Evolutionary conservation across 1,140 invertebrate species (phyloP), one percentile per base, ranked within the genome.

Genomic region (Drosophila grimshawi): DNA sequence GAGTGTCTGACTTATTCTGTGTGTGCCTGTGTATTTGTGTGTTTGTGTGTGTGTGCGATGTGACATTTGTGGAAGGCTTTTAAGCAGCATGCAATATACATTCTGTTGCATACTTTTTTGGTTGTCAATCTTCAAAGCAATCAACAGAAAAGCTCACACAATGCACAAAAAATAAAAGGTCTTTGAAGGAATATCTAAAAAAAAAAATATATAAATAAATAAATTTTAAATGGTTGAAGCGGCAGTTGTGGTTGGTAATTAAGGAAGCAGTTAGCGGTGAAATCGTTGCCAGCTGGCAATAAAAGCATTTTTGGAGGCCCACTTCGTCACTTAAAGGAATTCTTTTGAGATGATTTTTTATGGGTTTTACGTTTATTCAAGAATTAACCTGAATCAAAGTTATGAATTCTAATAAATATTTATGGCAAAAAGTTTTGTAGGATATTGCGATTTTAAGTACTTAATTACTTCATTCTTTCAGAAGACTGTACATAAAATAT

Each of bases 41-140:
- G 66, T 79, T 52, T 63, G 59, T 61, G 48, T 51, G 65, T 78
- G 57, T 66, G 63, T 69, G 72, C 63, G 68, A 43, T 81, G 51
- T 67, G 52, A 49, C 37, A 33, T 49, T 8, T 66, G 48, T 62
- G 49, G 75, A 66, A 52, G 82, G 76, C 80, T 89, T 83, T 86
- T 74, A 76, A 76, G 74, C 63, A 66, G 77, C 45, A 37, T 66
- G 69, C 37, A 61, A 69, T 74, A 67, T 69, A 66, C 63, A 73
- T 67, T 73, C 60, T 70, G 55, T 69, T 64, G 74, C 78, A 64
- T 77, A 67, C 48, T 80, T 69, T 60, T 70, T 72, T 48, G 71
- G 35, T 10, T 52, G 60, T 67, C 48, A 62, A 66, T 74, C 82
- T 89, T 86, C 80, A 89, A 83, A 86, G 82, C 72, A 72, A 80